Base-by-base conservation (phyloP, 2,888 invertebrate species). In the Acanthococcus lagerstroemiae region DNA sequence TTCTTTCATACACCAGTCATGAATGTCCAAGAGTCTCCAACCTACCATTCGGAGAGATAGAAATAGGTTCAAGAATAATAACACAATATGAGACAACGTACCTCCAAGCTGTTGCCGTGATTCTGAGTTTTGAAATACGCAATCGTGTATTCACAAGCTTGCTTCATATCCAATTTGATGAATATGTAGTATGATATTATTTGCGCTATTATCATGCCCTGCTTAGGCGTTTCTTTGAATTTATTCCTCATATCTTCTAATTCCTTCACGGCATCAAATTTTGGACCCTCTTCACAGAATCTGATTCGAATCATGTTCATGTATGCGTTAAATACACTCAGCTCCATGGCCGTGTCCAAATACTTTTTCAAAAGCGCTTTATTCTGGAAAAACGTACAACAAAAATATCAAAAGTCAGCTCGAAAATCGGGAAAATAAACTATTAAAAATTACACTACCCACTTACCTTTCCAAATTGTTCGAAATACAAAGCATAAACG, bases 141-240 rank as follows among this genome's bases (percentile, higher is more conserved):
- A 1, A 19, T 58, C 0, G 46, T n/a, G 9, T 21, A 3, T 17
- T 46, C 26, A 12, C 25, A 25, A 2, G 25, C 26, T 19, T 46
- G 19, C 7, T 12, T 19, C 1, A 58, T 1, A 24, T 58, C 58
- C 1, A 25, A 15, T 17, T 58, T 25, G 0, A 26, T 1, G 12
- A 48, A 46, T n/a, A 58, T 17, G 9, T 24, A 17, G 12, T 58
- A 58, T 12, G 58, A 58, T 22, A 58, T 21, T 1, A 58, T 58
- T 4, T 58, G 58, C 9, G 37, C 26, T 7, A 21, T 45, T 9
- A 58, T n/a, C 4, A 58, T 46, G 2, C 26, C 46, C 0, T 26
- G 24, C 19, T 45, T 22, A 3, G 24, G 12, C 4, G 44, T 26
- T 7, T 58, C 58, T n/a, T 46, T 12, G n/a, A 45, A 58, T 17